Conservation (phyloP, 92 coral and sea anemone genomes). For the Parazoanthus atlanticus region DNA sequence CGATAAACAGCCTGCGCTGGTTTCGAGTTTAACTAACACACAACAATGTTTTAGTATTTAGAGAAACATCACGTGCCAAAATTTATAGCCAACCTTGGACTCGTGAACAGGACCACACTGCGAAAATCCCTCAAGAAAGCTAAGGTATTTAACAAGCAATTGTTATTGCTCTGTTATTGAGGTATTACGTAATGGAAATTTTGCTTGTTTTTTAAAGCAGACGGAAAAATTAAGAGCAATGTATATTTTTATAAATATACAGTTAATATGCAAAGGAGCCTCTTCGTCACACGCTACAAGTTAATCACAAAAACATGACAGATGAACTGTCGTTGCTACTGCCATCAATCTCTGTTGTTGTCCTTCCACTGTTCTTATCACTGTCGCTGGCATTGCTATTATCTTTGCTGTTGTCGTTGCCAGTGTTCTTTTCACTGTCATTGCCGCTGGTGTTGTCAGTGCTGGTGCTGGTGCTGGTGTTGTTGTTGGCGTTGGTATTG, state of each 20-base stretch:
- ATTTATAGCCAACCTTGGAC: constrained; percentile 25
- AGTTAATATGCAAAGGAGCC: too few relatives aligned
- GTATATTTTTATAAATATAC: not conserved
- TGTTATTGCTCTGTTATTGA: not conserved
- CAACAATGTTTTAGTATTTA: not conserved
- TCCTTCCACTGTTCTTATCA: not conserved
- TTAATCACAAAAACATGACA: not conserved
- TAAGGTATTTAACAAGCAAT: constrained; percentile 3
- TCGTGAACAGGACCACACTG: constrained; percentile 7
- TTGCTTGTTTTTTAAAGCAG: too few relatives aligned
- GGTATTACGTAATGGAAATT: not conserved
- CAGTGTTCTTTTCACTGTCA: not conserved
- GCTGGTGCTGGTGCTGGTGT: not conserved
- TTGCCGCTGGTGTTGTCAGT: not conserved
- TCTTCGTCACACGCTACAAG: not conserved
- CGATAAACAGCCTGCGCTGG: not conserved
- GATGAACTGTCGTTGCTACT: not conserved
- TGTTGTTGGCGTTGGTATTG: not conserved
- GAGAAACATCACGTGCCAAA: constrained; percentile 38
- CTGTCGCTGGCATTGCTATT: not conserved
- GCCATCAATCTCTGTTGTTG: not conserved
- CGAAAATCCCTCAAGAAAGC: constrained; percentile 21
- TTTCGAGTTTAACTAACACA: constrained; percentile 6
- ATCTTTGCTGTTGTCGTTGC: not conserved
- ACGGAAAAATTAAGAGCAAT: too few relatives aligned